phyloP scores from a whole-genome alignment of 2,888 invertebrate genomes.

The Drosophila mimica region DNA sequence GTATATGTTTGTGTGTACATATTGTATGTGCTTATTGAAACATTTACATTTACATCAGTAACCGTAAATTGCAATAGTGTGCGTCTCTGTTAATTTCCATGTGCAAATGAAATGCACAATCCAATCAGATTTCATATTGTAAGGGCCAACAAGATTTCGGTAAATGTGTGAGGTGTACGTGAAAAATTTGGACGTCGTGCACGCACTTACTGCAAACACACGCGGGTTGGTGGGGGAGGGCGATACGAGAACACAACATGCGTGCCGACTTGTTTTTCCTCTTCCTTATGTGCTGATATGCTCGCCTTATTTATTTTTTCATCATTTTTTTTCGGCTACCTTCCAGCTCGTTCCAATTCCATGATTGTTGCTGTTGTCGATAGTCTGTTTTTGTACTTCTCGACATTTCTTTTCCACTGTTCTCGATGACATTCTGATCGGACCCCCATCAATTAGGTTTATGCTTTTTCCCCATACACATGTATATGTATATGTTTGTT shows the following conservation, averaged over 20 bases:
- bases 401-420: conserved; percentile 9
- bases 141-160: conserved; percentile 28
- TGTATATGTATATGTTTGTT: not conserved
- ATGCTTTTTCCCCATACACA: not conserved
- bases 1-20: not conserved
- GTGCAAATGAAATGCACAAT: conserved; percentile 14
- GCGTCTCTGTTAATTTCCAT: conserved; percentile 11
- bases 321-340: conserved; percentile 20
- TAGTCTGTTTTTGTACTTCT: conserved; percentile 19
- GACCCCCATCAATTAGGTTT: conserved; percentile 19
- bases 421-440: conserved; percentile 18
- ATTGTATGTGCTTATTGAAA: not conserved
- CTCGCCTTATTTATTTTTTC: conserved; percentile 24
- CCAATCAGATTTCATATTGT: conserved; percentile 34
- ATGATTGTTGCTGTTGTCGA: conserved; percentile 15
- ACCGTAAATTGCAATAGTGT: conserved; percentile 6
- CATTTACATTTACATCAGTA: not conserved
- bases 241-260: conserved; percentile 35
- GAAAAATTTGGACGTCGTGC: conserved; percentile 63
- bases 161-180: conserved; percentile 60
- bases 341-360: conserved; percentile 47
- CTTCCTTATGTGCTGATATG: conserved; percentile 27
- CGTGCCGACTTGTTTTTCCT: conserved; percentile 60
- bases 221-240: conserved; percentile 8
- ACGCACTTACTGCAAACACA: conserved; percentile 50